Evolutionary conservation across 2,113 vertebrate species (phyloP).

Genomic region (Colinus virginianus): DNA sequence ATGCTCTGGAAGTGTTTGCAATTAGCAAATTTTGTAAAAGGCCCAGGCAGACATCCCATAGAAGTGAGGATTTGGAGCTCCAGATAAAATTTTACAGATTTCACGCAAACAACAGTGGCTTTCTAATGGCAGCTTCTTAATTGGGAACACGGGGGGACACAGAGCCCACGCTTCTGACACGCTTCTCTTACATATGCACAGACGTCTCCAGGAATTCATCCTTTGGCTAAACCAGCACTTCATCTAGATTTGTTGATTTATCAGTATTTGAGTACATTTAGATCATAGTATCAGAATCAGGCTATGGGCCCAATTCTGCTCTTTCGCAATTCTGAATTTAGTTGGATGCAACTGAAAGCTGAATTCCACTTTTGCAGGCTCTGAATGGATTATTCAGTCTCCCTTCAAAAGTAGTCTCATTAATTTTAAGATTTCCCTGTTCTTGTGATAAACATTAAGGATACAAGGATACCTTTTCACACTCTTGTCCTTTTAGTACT

Average conservation of each 20-base stretch:
- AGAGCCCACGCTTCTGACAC: background rate
- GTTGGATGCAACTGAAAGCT: background rate
- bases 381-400: background rate
- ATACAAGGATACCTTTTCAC: background rate
- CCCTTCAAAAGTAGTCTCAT: background rate
- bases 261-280: background rate
- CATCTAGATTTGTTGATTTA: background rate
- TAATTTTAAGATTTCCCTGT: background rate
- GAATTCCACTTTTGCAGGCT: background rate
- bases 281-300: background rate
- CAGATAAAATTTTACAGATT: background rate
- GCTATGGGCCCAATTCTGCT: background rate
- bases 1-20: background rate
- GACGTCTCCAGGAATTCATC: background rate
- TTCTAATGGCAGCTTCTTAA: background rate
- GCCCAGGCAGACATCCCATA: slow-evolving; percentile 1
- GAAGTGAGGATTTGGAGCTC: background rate
- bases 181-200: background rate
- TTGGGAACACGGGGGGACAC: background rate
- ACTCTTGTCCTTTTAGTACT: background rate
- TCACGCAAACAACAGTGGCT: background rate
- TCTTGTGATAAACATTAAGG: background rate
- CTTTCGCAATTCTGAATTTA: background rate
- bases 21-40: slow-evolving; percentile 19
- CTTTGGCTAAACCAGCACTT: background rate